A percentile compares a stretch with the other conserved stretches of the same genome.
phyloP scores from a whole-genome alignment of 2,888 invertebrate genomes.

The Aspidiotus destructor region DNA sequence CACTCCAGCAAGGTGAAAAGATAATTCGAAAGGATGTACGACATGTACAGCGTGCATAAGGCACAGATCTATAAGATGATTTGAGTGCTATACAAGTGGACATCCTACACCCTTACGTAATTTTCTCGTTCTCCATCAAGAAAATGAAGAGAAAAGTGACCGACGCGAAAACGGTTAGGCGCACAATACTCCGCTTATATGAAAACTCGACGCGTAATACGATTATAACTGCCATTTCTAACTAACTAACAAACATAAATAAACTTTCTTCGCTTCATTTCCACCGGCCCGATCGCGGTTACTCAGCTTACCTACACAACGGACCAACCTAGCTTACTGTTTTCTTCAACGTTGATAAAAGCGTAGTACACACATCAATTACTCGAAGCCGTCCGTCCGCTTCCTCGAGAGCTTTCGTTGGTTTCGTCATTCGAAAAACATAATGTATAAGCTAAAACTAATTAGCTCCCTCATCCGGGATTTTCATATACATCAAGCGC shows the following conservation, averaged over 20 bases:
- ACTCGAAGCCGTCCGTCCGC: no score
- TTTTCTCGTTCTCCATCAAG: constrained; percentile 25
- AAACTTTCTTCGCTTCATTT: constrained; percentile 26
- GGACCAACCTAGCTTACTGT: no score
- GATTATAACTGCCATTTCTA: constrained; percentile 33
- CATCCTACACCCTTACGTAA: constrained; percentile 19
- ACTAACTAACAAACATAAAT: constrained; percentile 33
- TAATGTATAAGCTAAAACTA: no score
- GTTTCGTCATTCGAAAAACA: no score
- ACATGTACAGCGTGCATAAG: not conserved
- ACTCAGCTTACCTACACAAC: not conserved
- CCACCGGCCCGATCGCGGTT: constrained; percentile 17
- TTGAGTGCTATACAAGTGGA: constrained; percentile 32
- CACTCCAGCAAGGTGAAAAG: constrained; percentile 26
- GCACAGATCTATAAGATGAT: not conserved
- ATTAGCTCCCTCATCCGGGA: no score
- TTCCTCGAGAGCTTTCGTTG: no score
- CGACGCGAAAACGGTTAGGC: constrained; percentile 1
- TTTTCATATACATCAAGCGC: no score
- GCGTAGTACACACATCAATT: no score
- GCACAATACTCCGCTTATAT: constrained; percentile 30
- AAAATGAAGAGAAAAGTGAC: not conserved
- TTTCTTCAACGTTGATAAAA: no score
- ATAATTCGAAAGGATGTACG: constrained; percentile 28
- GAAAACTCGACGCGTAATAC: constrained; percentile 26